These are phyloP conservation scores for Girardia tigrina DNA, from an alignment of 2,888 invertebrate species.

Conservation along the genomic window DNA sequence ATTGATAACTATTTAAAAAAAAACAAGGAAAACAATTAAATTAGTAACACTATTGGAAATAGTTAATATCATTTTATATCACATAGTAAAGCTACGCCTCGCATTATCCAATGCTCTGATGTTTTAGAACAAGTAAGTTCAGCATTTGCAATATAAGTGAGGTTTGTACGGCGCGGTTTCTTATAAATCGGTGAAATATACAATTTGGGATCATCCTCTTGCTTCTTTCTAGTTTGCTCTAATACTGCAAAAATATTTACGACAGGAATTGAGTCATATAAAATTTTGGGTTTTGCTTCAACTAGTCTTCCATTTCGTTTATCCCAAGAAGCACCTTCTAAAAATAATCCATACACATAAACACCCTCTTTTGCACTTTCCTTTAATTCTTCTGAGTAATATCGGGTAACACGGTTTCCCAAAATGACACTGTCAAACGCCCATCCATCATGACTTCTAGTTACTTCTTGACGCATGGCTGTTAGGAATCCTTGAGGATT, in stretches of 20 bases:
- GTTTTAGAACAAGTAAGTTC: slow-evolving; percentile 59
- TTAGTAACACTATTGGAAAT: no score
- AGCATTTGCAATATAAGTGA: slow-evolving; percentile 60
- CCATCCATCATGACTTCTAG: slow-evolving; percentile 50
- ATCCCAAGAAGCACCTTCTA: slow-evolving; percentile 82
- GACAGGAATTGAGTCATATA: slow-evolving; percentile 67
- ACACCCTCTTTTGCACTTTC: slow-evolving; percentile 80
- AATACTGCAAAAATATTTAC: slow-evolving; percentile 62
- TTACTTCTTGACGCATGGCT: slow-evolving; percentile 51
- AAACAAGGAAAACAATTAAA: no score
- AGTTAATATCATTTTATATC: slow-evolving; percentile 71
- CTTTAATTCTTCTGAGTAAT: slow-evolving; percentile 53
- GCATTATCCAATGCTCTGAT: slow-evolving; percentile 79
- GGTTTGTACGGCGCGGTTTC: slow-evolving; percentile 67
- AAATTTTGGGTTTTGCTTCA: slow-evolving; percentile 68
- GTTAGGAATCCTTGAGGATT: slow-evolving; percentile 65
- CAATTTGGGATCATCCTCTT: slow-evolving; percentile 44
- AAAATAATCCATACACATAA: slow-evolving; percentile 65
- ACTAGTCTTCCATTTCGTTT: slow-evolving; percentile 59
- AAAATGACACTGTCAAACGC: slow-evolving; percentile 49
- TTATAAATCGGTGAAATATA: slow-evolving; percentile 81
- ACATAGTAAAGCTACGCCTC: slow-evolving; percentile 85
- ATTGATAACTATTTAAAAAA: no score
- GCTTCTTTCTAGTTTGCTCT: slow-evolving; percentile 11
- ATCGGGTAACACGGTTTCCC: slow-evolving; percentile 50